Evolutionary conservation across 2,888 invertebrate genomes (phyloP).

Genomic region (Cabera pusaria): DNA sequence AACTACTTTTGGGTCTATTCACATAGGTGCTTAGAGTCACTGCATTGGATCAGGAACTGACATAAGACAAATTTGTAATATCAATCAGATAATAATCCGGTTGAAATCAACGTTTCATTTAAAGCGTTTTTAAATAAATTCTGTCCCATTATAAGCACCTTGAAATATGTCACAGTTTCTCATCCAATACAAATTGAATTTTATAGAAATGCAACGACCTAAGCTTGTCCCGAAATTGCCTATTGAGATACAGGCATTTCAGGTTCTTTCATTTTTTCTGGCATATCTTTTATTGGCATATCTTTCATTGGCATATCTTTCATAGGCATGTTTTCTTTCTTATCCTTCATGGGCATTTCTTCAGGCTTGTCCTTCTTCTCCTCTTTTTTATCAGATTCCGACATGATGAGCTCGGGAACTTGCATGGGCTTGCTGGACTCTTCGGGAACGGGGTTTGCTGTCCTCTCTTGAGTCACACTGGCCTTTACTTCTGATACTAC

Average conservation of each 20-base stretch:
- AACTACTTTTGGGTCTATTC: slow-evolving; percentile 23
- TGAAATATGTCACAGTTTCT: neutral
- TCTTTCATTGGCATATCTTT: slow-evolving; percentile 19
- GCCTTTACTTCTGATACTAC: slow-evolving; percentile 41
- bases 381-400: slow-evolving; percentile 60
- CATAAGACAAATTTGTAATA: no score
- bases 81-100: no score
- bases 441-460: slow-evolving; percentile 37
- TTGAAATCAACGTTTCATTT: no score
- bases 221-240: slow-evolving; percentile 12
- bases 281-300: slow-evolving; percentile 21
- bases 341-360: slow-evolving; percentile 27
- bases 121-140: no score
- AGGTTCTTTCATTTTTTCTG: slow-evolving; percentile 33
- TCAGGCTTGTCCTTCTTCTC: slow-evolving; percentile 47
- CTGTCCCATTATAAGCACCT: neutral
- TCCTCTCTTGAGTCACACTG: slow-evolving; percentile 47
- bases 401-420: slow-evolving; percentile 73
- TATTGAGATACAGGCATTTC: slow-evolving; percentile 30
- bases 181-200: slow-evolving; percentile 4
- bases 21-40: slow-evolving; percentile 20
- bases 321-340: slow-evolving; percentile 33
- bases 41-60: slow-evolving; percentile 24
- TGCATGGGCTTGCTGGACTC: slow-evolving; percentile 53
- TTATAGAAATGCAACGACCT: neutral